These are phyloP conservation scores for Pharmacophagus antenor DNA, from an alignment of 2,888 invertebrate genomes.

Conservation along the genomic window DNA sequence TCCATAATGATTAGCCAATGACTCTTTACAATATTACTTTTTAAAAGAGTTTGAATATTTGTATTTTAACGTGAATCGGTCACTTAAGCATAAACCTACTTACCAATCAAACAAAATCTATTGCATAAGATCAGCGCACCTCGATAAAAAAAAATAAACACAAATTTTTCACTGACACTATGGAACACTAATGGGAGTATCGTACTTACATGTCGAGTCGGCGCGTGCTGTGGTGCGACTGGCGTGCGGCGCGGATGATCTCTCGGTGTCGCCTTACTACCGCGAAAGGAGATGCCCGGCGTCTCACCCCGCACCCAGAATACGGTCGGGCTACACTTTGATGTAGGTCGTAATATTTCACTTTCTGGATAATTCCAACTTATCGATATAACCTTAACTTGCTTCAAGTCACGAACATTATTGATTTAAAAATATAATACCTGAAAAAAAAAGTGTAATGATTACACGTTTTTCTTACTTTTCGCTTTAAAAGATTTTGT, in stretches of 20 bases:
- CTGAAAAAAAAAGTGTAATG: too few species aligned
- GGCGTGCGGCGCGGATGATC: conserved; percentile 60
- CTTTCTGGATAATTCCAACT: conserved; percentile 24
- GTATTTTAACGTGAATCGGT: background rate
- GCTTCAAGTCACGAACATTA: too few species aligned
- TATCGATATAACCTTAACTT: conserved; percentile 25
- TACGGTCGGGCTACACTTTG: conserved; percentile 49
- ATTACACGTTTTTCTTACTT: too few species aligned
- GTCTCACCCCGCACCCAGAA: conserved; percentile 64
- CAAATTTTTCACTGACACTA: conserved; percentile 64
- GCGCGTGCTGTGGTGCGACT: conserved; percentile 81
- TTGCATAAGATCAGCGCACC: conserved; percentile 58
- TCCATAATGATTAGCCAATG: background rate
- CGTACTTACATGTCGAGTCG: conserved; percentile 81
- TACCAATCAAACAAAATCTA: conserved; percentile 44
- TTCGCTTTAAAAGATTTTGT: too few species aligned
- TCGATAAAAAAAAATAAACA: conserved; percentile 52
- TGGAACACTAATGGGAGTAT: conserved; percentile 55
- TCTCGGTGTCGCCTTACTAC: conserved; percentile 76
- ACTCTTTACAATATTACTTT: background rate
- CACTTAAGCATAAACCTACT: conserved; percentile 50
- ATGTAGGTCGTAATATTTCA: conserved; percentile 39
- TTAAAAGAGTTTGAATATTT: background rate
- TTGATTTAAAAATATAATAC: too few species aligned
- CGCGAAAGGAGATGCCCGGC: conserved; percentile 73